These are phyloP conservation scores for Varecia variegata DNA, from an alignment of 2,797 vertebrate genomes.

Conservation along the genomic window DNA sequence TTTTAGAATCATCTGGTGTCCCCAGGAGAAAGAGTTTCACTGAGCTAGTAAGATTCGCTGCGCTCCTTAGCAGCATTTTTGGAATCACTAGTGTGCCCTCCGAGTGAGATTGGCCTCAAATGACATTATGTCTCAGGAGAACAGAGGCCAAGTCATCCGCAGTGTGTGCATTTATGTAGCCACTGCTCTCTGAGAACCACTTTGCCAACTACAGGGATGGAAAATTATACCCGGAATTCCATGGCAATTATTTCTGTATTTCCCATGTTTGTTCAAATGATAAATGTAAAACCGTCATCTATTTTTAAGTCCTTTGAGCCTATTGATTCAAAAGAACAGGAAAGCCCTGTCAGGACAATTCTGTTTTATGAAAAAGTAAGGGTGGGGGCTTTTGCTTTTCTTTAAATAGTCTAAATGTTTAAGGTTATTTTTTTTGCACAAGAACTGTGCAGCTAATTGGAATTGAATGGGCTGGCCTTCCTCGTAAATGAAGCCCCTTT, in stretches of 20 bases:
- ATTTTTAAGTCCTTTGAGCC: constrained; percentile 67
- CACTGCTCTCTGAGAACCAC: background rate
- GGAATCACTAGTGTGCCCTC: background rate
- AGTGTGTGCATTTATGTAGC: background rate
- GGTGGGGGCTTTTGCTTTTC: constrained; percentile 52
- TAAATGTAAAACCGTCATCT: constrained; percentile 60
- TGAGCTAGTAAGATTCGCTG: background rate
- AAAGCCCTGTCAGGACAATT: constrained; percentile 61
- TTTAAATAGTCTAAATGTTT: constrained; percentile 56
- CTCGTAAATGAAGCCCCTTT: background rate
- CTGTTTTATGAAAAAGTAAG: constrained; percentile 46
- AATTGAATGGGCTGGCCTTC: background rate
- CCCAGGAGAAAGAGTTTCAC: background rate
- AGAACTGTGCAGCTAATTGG: background rate
- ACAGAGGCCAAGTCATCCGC: background rate
- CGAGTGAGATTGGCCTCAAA: constrained; percentile 12
- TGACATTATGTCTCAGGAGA: background rate
- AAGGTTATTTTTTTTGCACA: background rate
- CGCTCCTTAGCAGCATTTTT: background rate
- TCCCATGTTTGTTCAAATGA: constrained; percentile 71
- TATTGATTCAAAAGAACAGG: constrained; percentile 59
- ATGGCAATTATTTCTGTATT: constrained; percentile 34
- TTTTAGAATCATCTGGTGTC: background rate
- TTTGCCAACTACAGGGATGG: constrained; percentile 9
- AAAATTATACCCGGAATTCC: constrained; percentile 38